Conservation (phyloP, 1,140 invertebrate species). For the Melitaea cinxia region DNA sequence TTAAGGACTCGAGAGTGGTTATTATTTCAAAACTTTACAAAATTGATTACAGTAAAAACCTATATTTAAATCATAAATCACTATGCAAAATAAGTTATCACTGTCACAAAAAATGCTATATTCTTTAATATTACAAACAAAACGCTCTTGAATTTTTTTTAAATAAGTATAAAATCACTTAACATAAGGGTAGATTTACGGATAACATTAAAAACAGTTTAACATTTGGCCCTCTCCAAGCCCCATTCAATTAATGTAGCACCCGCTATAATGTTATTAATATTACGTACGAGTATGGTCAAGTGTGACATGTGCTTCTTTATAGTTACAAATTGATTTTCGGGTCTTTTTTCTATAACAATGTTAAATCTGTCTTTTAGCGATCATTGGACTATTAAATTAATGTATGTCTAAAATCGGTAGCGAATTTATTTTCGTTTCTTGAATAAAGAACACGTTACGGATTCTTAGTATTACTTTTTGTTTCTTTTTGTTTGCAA, state of each 20-base stretch:
- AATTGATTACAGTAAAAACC: too few species aligned
- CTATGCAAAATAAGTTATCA: too few species aligned
- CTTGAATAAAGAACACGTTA: neutral
- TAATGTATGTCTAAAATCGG: neutral
- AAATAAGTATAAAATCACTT: constrained; percentile 10
- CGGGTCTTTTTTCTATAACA: constrained; percentile 27
- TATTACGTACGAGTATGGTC: constrained; percentile 55
- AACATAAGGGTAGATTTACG: constrained; percentile 38
- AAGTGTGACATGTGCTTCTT: constrained; percentile 73
- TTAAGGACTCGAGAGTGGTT: too few species aligned
- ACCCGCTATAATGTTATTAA: constrained; percentile 64
- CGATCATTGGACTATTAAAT: neutral
- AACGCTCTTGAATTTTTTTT: neutral
- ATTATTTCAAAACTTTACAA: too few species aligned
- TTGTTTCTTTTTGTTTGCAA: too few species aligned
- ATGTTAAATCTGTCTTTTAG: constrained; percentile 14
- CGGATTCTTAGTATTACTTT: neutral
- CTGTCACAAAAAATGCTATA: too few species aligned
- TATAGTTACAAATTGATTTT: constrained; percentile 66
- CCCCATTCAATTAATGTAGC: constrained; percentile 63
- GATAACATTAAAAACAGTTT: constrained; percentile 76
- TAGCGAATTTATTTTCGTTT: neutral
- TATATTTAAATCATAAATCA: too few species aligned
- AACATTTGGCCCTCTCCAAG: constrained; percentile 65
- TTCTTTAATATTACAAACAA: too few species aligned